Base-by-base conservation (phyloP, 1,140 invertebrate species). In the Venustaconcha ellipsiformis region DNA sequence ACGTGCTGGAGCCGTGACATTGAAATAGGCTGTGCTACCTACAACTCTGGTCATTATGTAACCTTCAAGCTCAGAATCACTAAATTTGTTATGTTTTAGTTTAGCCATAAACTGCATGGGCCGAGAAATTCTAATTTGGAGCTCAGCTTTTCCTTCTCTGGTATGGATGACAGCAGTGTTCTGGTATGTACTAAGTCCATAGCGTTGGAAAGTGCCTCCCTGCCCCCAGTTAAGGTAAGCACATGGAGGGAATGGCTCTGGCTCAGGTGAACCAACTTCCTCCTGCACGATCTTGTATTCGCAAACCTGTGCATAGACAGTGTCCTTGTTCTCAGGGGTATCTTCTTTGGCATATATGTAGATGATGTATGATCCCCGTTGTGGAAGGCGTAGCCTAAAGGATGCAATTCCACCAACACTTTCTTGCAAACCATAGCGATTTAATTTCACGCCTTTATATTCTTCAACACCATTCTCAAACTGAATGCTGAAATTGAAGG, bases 331-430 rank as follows among this genome's bases (percentile, higher is more conserved):
- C 62, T 87, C 85, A 55, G 84, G 84, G 15, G 83, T 86, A 78
- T 88, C 86, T 72, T 89, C 88, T 70, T 89, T 89, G 69, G 88
- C 89, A 78, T 90, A 90, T 67, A 90, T 86, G 70, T 87, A 88
- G 13, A 90, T 73, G 59, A 89, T 88, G 79, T 89, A 90, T 14
- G 86, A 84, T 26, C 85, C 88, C n/a, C 79, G 74, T 23, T 84
- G 79, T 65, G 89, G 89, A 15, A 89, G 83, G 67, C 89, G 84
- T 15, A 90, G 84, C n/a, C 86, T 83, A 82, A 90, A 90, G 62
- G 85, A 87, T 15, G 87, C 85, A 48, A 88, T 85, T 59, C 86
- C 82, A 30, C 85, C 86, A 23, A 82, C 80, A 73, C 84, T 88
- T 77, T 89, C 89, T 58, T 90, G 89, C 83, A 89, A 84, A 55